Percentiles rank a stretch among this genome's conserved stretches.
Evolutionary conservation across 2,797 vertebrate species (phyloP).

Genomic region (Acanthopagrus latus): DNA sequence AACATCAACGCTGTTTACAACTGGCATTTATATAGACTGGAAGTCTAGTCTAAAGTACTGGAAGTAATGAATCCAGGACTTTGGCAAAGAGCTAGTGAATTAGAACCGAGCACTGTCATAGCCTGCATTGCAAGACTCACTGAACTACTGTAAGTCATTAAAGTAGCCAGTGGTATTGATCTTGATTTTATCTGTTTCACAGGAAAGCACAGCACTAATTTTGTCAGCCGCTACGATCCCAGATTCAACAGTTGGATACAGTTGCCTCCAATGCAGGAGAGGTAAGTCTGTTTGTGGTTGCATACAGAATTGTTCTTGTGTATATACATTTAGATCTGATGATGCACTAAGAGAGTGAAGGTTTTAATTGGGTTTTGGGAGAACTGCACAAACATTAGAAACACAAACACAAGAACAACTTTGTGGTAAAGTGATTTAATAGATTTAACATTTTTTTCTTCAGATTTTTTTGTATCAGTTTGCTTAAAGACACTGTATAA

Average conservation of each 20-base stretch:
- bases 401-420: too few relatives aligned
- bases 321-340: not conserved
- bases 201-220: slow-evolving; percentile 99
- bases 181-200: slow-evolving; percentile 45
- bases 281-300: slow-evolving; percentile 83
- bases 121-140: not conserved
- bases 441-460: not conserved
- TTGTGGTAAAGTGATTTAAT: not conserved
- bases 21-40: too few relatives aligned
- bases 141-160: not conserved
- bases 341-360: not conserved
- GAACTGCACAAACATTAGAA: not conserved
- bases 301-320: not conserved
- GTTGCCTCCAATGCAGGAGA: slow-evolving; percentile 98
- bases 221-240: slow-evolving; percentile 98
- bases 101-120: not conserved
- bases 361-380: not conserved
- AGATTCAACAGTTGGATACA: slow-evolving; percentile 99
- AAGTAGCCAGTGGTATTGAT: slow-evolving; percentile 8
- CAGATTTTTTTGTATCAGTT: not conserved
- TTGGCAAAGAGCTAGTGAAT: not conserved
- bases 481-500: not conserved
- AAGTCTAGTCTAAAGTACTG: too few relatives aligned
- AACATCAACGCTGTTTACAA: not conserved
- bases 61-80: slow-evolving; percentile 1